Conservation (phyloP, 2,888 invertebrate species). For the Anodontia alba region DNA sequence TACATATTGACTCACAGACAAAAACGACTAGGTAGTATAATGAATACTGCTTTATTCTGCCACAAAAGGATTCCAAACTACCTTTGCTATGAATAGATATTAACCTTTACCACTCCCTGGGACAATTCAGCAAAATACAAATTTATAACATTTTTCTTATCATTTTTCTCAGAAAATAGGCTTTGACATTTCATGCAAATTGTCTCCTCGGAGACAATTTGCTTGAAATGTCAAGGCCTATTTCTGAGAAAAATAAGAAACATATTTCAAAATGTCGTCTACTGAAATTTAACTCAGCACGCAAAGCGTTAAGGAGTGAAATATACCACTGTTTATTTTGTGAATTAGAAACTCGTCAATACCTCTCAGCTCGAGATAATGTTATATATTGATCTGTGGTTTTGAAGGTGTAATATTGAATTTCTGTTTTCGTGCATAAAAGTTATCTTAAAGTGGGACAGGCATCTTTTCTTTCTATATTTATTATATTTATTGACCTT, state of each 20-base stretch:
- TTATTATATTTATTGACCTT: no score
- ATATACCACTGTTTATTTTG: constrained; percentile 5
- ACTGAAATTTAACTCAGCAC: no score
- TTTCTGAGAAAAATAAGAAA: no score
- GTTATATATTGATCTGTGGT: neutral
- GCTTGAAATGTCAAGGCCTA: no score
- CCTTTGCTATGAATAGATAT: neutral
- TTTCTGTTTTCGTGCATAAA: neutral
- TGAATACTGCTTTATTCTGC: neutral
- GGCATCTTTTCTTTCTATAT: no score
- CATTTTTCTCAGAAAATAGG: no score
- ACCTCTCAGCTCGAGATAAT: neutral
- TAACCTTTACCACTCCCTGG: no score
- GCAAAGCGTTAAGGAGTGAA: constrained; percentile 2
- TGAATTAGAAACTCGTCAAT: constrained; percentile 15
- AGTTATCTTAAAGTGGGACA: neutral
- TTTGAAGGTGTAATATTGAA: neutral
- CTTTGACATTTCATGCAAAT: no score
- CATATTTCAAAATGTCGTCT: no score
- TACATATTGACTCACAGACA: constrained; percentile 17
- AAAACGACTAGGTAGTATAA: constrained; percentile 8
- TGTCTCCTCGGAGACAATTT: no score
- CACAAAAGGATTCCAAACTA: constrained; percentile 16
- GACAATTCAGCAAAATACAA: no score
- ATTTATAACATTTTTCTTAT: no score